Base-by-base conservation (phyloP, 1,140 invertebrate species). In the Meloidogyne exigua region DNA sequence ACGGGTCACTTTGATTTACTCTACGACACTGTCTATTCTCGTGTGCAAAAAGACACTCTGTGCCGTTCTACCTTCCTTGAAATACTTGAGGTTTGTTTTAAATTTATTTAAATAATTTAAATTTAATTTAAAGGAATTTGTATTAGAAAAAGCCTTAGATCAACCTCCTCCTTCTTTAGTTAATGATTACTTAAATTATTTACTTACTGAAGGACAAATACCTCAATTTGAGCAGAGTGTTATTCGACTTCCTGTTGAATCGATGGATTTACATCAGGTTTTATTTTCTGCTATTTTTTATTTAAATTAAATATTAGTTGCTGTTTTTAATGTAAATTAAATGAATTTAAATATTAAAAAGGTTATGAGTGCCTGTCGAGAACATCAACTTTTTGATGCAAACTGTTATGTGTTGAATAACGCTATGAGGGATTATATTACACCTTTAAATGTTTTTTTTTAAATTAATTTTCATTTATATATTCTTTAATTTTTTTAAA, bases 371-470 rank as follows among this genome's bases (percentile, higher is more conserved):
- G 89, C 94, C n/a, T 94, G 93, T 83, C 91, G 92, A 88, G 90
- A 90, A 65, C 90, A 93, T 84, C 91, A 91, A 18, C 88, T 96
- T 18, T 95, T 93, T 89, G 92, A 94, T 85, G 93, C 93, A 26
- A 91, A 94, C 70, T 93, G 95, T 80, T 93, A 94, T 88, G 91
- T 96, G 12, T 93, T 94, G 87, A 95, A 93, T 77, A 90, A 92
- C 83, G 94, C 92, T 11, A 91, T 96, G 81, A 88, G 89, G 36
- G 94, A 96, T 87, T 96, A 93, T 84, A 91, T 92, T 0, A 91
- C 92, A 10, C 93, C 94, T 0, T 90, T 95, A 74, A 92, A 93
- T 79, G 93, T 95, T 83, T 88, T 93, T 21, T 88, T 93, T 68
- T 28, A 39, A 18, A 57, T 36, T 36, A n/a, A n/a, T 26, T 62